Evolutionary conservation across 2,797 vertebrate species (phyloP).

Genomic region (Thamnophis elegans): DNA sequence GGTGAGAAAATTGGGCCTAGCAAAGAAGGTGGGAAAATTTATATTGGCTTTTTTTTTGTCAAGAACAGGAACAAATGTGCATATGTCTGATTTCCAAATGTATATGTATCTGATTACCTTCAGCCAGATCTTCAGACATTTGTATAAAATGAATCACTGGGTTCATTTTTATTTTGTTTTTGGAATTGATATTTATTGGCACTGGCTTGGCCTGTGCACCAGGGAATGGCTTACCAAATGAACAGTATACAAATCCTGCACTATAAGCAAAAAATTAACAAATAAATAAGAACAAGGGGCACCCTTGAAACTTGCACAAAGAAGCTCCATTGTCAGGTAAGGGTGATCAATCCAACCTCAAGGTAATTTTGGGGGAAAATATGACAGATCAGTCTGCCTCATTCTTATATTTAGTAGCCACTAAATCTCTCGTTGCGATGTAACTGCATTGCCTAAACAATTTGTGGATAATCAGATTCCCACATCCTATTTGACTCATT

Average conservation of each 20-base stretch:
- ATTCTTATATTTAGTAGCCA: not conserved
- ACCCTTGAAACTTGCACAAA: constrained; percentile 30
- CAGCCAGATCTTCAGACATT: not conserved
- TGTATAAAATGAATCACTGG: not conserved
- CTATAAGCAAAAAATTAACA: not conserved
- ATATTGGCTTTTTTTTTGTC: not conserved
- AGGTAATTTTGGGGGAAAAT: not conserved
- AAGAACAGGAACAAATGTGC: not conserved
- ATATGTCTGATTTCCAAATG: not conserved
- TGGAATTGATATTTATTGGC: not conserved
- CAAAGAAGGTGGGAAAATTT: not conserved
- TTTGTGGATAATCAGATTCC: not conserved
- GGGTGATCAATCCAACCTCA: not conserved
- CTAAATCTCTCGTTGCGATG: not conserved
- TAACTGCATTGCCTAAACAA: not conserved
- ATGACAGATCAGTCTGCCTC: not conserved
- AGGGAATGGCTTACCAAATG: not conserved
- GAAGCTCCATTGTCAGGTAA: constrained; percentile 12
- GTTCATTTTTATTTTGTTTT: not conserved
- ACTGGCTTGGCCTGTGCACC: not conserved
- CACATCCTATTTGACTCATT: not conserved
- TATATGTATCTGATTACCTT: not conserved
- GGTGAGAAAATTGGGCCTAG: not conserved
- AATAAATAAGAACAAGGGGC: not conserved
- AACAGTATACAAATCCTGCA: not conserved